These are phyloP conservation scores for Scomber colias DNA, from an alignment of 2,113 vertebrate species.

Conservation along the genomic window DNA sequence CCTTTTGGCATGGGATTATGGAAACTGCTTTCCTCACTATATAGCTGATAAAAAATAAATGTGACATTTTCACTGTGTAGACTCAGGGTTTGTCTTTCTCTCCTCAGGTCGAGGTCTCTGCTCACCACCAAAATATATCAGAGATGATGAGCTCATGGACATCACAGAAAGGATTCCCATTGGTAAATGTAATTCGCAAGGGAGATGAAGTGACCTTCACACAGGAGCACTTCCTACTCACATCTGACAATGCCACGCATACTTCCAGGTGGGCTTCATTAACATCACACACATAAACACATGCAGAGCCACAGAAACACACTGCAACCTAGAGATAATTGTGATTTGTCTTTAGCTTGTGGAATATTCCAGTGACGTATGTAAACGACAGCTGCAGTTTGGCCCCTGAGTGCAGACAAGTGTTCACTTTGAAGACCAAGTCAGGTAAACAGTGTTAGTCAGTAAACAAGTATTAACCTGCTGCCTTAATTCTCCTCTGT, in stretches of 20 bases:
- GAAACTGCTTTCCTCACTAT: neutral
- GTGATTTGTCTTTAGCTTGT: conserved; percentile 79
- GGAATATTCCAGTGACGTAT: conserved; percentile 94
- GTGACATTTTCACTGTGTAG: neutral
- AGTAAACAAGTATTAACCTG: conserved; percentile 15
- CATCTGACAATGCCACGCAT: conserved; percentile 81
- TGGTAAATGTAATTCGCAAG: conserved; percentile 89
- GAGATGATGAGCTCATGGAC: conserved; percentile 96
- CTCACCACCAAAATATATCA: conserved; percentile 86
- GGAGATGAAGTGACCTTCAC: conserved; percentile 85
- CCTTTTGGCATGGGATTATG: no score
- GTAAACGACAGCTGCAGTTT: conserved; percentile 86
- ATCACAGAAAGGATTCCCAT: conserved; percentile 93
- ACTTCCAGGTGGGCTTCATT: conserved; percentile 81
- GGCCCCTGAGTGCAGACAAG: conserved; percentile 74
- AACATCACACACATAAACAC: neutral
- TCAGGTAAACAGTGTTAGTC: conserved; percentile 83
- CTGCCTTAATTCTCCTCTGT: neutral
- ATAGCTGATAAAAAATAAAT: neutral
- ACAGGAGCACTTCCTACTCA: conserved; percentile 91
- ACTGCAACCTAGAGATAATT: conserved; percentile 1
- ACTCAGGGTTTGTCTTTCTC: neutral
- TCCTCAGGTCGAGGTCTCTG: conserved; percentile 80
- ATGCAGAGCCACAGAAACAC: neutral
- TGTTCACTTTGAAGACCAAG: conserved; percentile 87